Evolutionary conservation across 2,888 invertebrate genomes (phyloP), one percentile per base, ranked within the genome.

Genomic region (Sinohyriopsis cumingii): DNA sequence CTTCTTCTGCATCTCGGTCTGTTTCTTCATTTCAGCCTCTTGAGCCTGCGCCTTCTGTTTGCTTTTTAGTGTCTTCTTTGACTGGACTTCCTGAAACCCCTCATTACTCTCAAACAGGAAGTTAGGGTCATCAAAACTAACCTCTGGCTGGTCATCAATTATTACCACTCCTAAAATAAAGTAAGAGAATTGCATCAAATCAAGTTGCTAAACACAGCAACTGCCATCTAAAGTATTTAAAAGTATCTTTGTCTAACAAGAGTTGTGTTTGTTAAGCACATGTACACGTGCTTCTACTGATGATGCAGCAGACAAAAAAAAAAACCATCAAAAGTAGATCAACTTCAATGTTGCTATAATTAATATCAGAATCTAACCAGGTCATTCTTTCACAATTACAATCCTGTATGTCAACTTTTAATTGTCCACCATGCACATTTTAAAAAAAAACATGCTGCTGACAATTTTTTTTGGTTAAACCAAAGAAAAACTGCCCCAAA

Each of bases 81-180:
- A 95, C 71, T 95, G 93, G 12, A 95, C 96, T 89, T 96, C 95
- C 90, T 95, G 95, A 90, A 96, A 95, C 64, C 95, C 95, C 83
- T 91, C 91, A 71, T 89, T 88, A 72, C 80, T 87, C 78, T 90
- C 91, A 81, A 87, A 90, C 68, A 90, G 81, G 78, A 90, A 89
- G 67, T 87, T 87, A 67, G 91, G 89, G 82, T 91, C 91, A 81
- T 87, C 90, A 81, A 85, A 90, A 83, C 84, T 91, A 80, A 86
- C 91, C 86, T 87, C 91, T 81, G 91, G 91, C 79, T 91, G 91
- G 82, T 91, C 91, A 87, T 92, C 92, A 76, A 91, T 91, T 66
- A 91, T 90, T 73, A 91, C 91, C 76, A 92, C 92, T 87, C 91
- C 91, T 91, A 81, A 28, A 81, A 76, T 22, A 65, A 68, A 45